phyloP scores from a whole-genome alignment of 2,113 vertebrate genomes.

The Menura novaehollandiae region DNA sequence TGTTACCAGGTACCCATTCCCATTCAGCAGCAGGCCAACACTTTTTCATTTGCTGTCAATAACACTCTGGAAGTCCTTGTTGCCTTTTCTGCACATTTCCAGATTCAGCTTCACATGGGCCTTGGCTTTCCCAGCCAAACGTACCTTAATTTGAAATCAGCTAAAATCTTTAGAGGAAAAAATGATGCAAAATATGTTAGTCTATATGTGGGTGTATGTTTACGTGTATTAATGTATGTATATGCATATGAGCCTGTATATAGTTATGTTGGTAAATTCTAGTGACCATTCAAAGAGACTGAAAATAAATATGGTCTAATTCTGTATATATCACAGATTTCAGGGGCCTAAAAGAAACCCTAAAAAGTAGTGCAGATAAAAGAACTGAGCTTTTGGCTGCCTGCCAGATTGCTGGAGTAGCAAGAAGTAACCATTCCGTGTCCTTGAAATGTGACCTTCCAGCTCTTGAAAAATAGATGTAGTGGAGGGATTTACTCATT shows the following conservation, averaged over 20 bases:
- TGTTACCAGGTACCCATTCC: neutral
- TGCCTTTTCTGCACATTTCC: neutral
- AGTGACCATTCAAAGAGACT: neutral
- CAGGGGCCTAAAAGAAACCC: neutral
- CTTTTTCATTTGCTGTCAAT: neutral
- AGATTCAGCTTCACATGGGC: neutral
- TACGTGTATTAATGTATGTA: neutral
- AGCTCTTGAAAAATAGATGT: neutral
- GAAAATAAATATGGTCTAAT: neutral
- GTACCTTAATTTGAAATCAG: neutral
- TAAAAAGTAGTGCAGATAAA: neutral
- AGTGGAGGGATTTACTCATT: neutral
- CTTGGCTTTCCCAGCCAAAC: neutral
- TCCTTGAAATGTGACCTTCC: neutral
- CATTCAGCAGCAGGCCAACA: rapidly evolving
- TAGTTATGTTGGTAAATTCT: neutral
- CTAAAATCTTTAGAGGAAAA: neutral
- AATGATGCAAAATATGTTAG: neutral
- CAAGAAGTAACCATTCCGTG: neutral
- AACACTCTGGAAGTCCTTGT: neutral
- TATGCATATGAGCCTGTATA: neutral
- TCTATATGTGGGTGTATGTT: neutral
- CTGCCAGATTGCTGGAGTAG: neutral
- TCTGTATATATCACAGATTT: neutral
- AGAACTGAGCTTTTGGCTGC: neutral